These are phyloP conservation scores for Bursaphelenchus mucronatus DNA, from an alignment of 1,140 invertebrate genomes.

Conservation along the genomic window DNA sequence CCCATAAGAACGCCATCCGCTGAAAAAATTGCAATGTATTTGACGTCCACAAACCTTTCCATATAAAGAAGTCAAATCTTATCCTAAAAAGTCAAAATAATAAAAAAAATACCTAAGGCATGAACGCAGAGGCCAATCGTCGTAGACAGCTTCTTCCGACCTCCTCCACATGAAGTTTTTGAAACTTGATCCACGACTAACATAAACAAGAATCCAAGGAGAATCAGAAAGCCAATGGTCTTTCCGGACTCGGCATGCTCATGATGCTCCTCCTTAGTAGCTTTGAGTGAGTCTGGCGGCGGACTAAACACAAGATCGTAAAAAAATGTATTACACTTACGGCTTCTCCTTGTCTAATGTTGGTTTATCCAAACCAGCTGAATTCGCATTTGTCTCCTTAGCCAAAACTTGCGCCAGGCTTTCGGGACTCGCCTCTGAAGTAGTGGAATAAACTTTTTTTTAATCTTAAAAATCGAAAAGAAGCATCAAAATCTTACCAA, in stretches of 20 bases:
- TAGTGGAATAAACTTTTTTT: slow-evolving; percentile 18
- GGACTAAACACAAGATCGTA: slow-evolving; percentile 21
- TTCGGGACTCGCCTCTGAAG: slow-evolving; percentile 1
- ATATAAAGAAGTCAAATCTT: no score
- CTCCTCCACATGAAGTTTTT: slow-evolving; percentile 33
- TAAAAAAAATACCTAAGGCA: slow-evolving; percentile 70
- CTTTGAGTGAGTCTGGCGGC: slow-evolving; percentile 22
- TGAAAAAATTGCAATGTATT: slow-evolving; percentile 57
- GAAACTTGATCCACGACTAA: slow-evolving; percentile 74
- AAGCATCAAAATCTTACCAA: neutral
- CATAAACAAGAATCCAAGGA: slow-evolving; percentile 95
- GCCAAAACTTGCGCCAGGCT: slow-evolving; percentile 1
- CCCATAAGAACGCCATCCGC: slow-evolving; percentile 94
- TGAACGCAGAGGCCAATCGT: slow-evolving; percentile 93
- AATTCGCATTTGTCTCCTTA: slow-evolving; percentile 3
- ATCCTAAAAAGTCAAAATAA: no score
- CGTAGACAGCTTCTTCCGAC: slow-evolving; percentile 76
- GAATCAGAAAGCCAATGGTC: slow-evolving; percentile 71
- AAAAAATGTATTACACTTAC: slow-evolving; percentile 16
- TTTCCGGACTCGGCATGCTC: slow-evolving; percentile 50
- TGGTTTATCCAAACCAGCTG: neutral
- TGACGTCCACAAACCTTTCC: slow-evolving; percentile 13
- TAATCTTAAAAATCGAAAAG: slow-evolving; percentile 10
- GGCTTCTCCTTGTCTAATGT: slow-evolving; percentile 10
- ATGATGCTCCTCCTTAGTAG: slow-evolving; percentile 43